Evolutionary conservation across 2,888 invertebrate genomes (phyloP), one percentile per base, ranked within the genome.

Genomic region (Caenorhabditis sp.): DNA sequence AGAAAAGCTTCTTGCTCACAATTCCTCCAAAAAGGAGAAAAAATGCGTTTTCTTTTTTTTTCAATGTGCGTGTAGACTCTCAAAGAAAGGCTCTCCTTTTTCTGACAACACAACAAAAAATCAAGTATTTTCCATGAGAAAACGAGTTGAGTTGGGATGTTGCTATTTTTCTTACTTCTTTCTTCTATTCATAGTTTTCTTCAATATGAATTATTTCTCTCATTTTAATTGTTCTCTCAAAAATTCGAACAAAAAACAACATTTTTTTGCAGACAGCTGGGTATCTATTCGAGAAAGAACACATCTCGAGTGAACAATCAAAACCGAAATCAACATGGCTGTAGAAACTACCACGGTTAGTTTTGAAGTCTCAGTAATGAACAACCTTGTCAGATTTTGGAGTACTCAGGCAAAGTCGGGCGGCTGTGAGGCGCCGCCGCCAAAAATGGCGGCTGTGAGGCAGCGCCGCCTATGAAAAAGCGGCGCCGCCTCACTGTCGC

Each of bases 241-340:
- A 6, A n/a, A 12, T 51, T 14, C 6, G 5, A 51, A n/a, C 19
- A 6, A 12, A 51, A 51, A n/a, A n/a, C n/a, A n/a, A n/a, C n/a
- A n/a, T 54, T n/a, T 24, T 4, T 26, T 55, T 55, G 4, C 58
- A 58, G 58, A 58, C 58, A 58, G n/a, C 37, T 58, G 58, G 58
- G 58, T 58, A 58, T 58, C 31, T 21, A n/a, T 58, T 21, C 58
- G 23, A 36, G 27, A 58, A 57, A 14, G 27, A 55, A 19, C 26
- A 26, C 17, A 55, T 55, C 3, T 55, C 23, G 55, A 24, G 17
- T 21, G 23, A 26, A 55, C 24, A 55, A 55, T 23, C 21, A 21
- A 51, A n/a, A 19, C 19, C 50, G 51, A 51, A 51, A 10, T n/a
- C 51, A 51, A 43, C 12, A 43, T 43, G 43, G 55, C 26, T 17